A percentile compares a stretch with the other conserved stretches of the same genome.
Conservation (phyloP, 2,797 vertebrate genomes). For the Eurystomus glaucurus region DNA sequence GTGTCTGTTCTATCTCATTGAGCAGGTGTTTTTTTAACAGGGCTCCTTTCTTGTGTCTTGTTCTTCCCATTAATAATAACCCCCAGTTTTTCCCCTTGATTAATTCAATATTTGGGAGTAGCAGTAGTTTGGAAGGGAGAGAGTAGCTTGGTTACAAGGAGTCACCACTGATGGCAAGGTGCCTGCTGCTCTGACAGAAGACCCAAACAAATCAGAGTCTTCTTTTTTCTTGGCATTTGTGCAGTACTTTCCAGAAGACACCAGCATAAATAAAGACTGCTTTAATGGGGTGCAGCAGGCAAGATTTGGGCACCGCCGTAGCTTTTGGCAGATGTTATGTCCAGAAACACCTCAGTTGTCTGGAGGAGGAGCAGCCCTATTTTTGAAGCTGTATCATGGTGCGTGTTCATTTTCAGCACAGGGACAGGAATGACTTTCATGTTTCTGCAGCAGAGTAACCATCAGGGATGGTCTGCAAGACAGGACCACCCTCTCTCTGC, state of each 20-base stretch:
- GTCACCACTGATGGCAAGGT: neutral
- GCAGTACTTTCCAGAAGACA: slow-evolving; percentile 3
- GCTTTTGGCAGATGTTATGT: neutral
- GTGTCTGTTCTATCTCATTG: neutral
- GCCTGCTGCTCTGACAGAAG: slow-evolving; percentile 44
- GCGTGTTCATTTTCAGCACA: neutral
- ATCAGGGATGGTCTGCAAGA: neutral
- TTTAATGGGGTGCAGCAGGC: neutral
- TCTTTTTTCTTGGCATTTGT: neutral
- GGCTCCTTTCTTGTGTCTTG: neutral
- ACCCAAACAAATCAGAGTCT: slow-evolving; percentile 26
- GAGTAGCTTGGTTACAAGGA: neutral
- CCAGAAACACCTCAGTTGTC: neutral
- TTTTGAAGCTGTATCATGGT: neutral
- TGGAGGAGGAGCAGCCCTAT: neutral
- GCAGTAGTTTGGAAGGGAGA: slow-evolving; percentile 13
- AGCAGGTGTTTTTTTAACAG: neutral
- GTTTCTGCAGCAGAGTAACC: neutral
- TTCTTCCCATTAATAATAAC: neutral
- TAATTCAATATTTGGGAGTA: neutral
- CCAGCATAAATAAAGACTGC: neutral
- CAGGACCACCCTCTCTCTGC: neutral
- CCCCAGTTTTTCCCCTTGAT: neutral
- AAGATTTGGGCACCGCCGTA: neutral
- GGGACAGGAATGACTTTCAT: neutral